A percentile compares a stretch with the other conserved stretches of the same genome.
These are phyloP conservation scores for Gallinago stenura DNA, from an alignment of 2,797 vertebrate genomes.

Conservation along the genomic window DNA sequence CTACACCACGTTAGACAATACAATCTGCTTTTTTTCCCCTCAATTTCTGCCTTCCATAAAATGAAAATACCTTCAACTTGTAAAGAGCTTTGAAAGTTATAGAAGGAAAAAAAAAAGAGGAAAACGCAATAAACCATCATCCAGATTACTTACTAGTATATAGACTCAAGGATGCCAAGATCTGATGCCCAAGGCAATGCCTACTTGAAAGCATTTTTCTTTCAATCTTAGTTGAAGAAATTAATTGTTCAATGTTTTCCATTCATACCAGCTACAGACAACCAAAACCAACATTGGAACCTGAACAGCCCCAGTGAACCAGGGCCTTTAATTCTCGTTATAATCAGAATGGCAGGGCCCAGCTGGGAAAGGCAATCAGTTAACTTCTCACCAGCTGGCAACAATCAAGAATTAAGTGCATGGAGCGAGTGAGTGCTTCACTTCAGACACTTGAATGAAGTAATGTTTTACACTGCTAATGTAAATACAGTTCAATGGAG, in stretches of 20 bases:
- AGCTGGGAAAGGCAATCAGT: background rate
- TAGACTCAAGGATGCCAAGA: background rate
- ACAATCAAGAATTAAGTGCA: background rate
- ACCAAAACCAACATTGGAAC: background rate
- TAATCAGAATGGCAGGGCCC: background rate
- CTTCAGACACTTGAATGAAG: conserved; percentile 37
- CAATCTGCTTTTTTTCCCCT: background rate
- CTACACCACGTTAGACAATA: background rate
- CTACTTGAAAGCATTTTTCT: background rate
- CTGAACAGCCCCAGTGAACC: background rate
- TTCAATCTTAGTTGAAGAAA: background rate
- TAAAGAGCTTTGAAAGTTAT: background rate
- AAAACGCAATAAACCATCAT: background rate
- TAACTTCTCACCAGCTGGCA: conserved; percentile 22
- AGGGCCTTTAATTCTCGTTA: background rate
- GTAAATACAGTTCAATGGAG: conserved; percentile 54
- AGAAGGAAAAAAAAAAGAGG: background rate
- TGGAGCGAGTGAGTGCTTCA: conserved; percentile 2
- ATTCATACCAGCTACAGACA: background rate
- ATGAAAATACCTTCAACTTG: background rate
- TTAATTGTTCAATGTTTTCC: background rate
- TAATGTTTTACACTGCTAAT: conserved; percentile 49
- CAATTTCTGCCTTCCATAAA: background rate
- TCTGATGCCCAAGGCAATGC: background rate
- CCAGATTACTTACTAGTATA: background rate